These are phyloP conservation scores for Harpagifer antarcticus DNA, from an alignment of 2,797 vertebrate species.

Conservation along the genomic window DNA sequence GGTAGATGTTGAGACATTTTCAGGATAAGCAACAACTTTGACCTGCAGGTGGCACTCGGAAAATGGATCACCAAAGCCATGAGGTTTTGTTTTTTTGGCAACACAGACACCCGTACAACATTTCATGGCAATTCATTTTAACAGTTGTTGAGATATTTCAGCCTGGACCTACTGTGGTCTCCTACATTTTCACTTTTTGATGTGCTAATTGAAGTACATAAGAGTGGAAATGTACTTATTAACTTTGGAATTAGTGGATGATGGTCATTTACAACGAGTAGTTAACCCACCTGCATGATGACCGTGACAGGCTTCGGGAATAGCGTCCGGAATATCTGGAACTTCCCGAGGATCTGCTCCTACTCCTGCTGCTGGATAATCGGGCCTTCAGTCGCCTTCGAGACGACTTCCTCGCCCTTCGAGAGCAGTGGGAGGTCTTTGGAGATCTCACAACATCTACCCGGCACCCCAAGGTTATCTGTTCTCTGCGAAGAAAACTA, in stretches of 20 bases:
- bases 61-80: too few relatives aligned
- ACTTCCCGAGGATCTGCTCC: conserved; percentile 84
- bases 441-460: conserved; percentile 77
- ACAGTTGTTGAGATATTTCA: background rate
- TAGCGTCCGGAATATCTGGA: conserved; percentile 87
- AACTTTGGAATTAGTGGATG: background rate
- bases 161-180: background rate
- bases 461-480: conserved; percentile 79
- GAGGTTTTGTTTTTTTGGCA: background rate
- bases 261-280: background rate
- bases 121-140: background rate
- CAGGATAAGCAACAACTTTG: background rate
- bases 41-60: background rate
- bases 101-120: background rate
- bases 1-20: background rate
- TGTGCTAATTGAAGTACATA: background rate
- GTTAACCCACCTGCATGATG: conserved; percentile 86
- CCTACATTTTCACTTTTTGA: background rate
- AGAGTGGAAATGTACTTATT: background rate
- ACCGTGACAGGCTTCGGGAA: conserved; percentile 89
- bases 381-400: conserved; percentile 75
- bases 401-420: conserved; percentile 64
- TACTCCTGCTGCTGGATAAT: conserved; percentile 84
- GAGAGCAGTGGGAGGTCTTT: conserved; percentile 63
- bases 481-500: conserved; percentile 77